A percentile compares a stretch with the other conserved stretches of the same genome.
Conservation (phyloP, 2,888 invertebrate genomes). For the Diabrotica balteata region DNA sequence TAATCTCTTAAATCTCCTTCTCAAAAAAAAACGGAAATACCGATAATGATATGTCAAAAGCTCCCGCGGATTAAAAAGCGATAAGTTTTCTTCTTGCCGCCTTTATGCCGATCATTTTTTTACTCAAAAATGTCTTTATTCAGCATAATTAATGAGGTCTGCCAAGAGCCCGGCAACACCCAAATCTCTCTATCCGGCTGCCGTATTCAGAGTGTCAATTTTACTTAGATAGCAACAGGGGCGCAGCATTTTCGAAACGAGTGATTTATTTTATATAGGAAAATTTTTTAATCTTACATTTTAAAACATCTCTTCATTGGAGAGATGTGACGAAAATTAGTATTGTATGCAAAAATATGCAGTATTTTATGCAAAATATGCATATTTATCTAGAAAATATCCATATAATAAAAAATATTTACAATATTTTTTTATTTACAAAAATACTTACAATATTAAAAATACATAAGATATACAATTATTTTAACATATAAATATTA, state of each 20-base stretch:
- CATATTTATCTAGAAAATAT: no score
- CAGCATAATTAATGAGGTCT: conserved; percentile 29
- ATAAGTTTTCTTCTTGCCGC: conserved; percentile 14
- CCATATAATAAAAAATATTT: no score
- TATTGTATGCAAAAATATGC: no score
- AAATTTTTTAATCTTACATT: no score
- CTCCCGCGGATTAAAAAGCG: conserved; percentile 20
- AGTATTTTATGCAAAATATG: no score
- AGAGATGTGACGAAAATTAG: no score
- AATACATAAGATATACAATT: no score
- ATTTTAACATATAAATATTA: no score
- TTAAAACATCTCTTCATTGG: no score
- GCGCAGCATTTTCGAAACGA: background rate
- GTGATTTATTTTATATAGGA: no score
- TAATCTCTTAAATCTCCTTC: conserved; percentile 13
- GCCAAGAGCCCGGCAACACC: conserved; percentile 2
- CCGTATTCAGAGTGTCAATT: conserved; percentile 17
- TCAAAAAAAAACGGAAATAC: conserved; percentile 18
- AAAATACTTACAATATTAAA: no score
- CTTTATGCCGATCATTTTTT: conserved; percentile 19
- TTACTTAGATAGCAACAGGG: conserved; percentile 7
- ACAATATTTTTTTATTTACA: no score
- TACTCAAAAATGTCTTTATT: conserved; percentile 25
- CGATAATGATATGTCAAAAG: conserved; percentile 25
- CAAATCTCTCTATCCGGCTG: conserved; percentile 12